Conservation (phyloP, 2,797 vertebrate species). For the Ciconia nigra region DNA sequence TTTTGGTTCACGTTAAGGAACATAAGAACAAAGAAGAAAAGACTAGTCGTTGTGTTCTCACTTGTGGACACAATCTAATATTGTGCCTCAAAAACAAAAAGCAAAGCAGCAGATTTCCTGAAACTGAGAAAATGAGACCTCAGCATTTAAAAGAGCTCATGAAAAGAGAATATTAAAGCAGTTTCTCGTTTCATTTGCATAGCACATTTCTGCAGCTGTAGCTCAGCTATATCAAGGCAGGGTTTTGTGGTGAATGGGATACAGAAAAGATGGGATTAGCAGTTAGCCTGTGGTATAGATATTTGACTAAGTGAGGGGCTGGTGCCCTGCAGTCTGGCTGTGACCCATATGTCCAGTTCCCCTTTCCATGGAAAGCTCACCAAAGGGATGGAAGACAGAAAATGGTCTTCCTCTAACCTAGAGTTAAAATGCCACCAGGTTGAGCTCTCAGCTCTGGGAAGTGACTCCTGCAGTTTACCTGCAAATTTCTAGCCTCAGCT, state of each 20-base stretch:
- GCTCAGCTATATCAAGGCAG: neutral
- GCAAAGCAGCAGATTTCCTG: neutral
- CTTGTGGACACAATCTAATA: neutral
- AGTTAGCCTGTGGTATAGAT: neutral
- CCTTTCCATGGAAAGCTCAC: neutral
- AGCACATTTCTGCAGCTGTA: neutral
- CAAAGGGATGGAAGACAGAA: neutral
- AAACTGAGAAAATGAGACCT: neutral
- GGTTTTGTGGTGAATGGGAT: neutral
- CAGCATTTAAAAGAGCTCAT: neutral
- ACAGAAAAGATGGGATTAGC: neutral
- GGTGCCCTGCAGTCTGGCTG: neutral
- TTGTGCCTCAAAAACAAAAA: neutral
- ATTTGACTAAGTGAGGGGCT: neutral
- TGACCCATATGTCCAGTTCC: neutral
- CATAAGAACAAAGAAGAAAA: neutral
- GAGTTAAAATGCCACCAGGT: neutral
- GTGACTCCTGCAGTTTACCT: neutral
- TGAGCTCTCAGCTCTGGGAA: neutral
- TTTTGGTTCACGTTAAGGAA: neutral
- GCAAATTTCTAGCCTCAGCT: neutral
- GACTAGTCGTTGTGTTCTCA: rapidly evolving
- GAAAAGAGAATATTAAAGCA: neutral
- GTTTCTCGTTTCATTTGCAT: neutral
- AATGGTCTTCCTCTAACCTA: neutral